Conservation (phyloP, 2,113 vertebrate genomes). For the Paralichthys olivaceus region DNA sequence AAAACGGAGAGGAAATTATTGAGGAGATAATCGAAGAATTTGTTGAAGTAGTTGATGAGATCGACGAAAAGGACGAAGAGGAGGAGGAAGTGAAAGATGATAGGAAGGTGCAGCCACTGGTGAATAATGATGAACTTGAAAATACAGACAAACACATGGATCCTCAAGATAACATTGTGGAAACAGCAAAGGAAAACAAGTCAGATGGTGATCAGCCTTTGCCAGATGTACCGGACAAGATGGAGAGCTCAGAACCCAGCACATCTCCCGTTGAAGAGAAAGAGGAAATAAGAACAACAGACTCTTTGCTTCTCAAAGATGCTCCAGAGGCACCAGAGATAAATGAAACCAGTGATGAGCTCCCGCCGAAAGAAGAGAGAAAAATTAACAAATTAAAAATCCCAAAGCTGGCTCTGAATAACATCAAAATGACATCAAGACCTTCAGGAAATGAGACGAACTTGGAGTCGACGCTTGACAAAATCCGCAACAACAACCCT, state of each 20-base stretch:
- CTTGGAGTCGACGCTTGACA: constrained; percentile 90
- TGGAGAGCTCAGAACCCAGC: constrained; percentile 2
- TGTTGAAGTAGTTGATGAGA: constrained; percentile 58
- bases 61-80: constrained; percentile 34
- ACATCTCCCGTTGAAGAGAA: constrained; percentile 36
- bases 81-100: constrained; percentile 34
- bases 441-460: constrained; percentile 97
- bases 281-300: constrained; percentile 41
- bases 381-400: constrained; percentile 91
- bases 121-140: constrained; percentile 9
- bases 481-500: constrained; percentile 89
- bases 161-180: constrained; percentile 2
- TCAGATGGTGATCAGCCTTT: background rate
- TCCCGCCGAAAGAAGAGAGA: constrained; percentile 83
- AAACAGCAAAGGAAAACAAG: constrained; percentile 8
- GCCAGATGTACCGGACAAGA: constrained; percentile 20
- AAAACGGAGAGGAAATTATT: constrained; percentile 66
- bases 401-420: constrained; percentile 88
- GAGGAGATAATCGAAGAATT: constrained; percentile 74
- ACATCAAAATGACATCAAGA: constrained; percentile 92
- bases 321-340: constrained; percentile 25
- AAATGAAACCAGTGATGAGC: constrained; percentile 57
- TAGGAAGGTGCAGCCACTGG: constrained; percentile 10
- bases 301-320: constrained; percentile 8
- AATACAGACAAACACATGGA: constrained; percentile 2